Percentiles rank a stretch among this genome's conserved stretches.
These are phyloP conservation scores for Rotaria magnacalcarata DNA, from an alignment of 2,888 invertebrate genomes.

Conservation along the genomic window DNA sequence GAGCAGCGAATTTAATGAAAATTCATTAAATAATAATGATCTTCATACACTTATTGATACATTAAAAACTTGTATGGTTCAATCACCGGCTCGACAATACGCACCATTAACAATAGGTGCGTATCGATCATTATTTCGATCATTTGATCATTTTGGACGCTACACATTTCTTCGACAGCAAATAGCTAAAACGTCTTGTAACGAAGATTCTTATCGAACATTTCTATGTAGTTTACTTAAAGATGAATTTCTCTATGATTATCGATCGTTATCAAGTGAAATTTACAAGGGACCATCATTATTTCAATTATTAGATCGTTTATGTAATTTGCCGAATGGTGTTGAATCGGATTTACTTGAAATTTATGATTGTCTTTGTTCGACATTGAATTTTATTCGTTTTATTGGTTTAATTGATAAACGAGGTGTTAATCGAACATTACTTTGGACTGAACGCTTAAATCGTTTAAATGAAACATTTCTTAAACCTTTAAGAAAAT, in stretches of 20 bases:
- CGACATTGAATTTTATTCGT: neutral
- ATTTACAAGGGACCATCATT: neutral
- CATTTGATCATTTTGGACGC: neutral
- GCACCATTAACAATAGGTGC: neutral
- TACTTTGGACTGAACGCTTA: neutral
- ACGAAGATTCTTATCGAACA: constrained; percentile 7
- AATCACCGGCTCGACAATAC: neutral
- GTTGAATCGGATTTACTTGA: neutral
- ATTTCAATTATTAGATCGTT: neutral
- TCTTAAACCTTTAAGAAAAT: neutral
- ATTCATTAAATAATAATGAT: neutral
- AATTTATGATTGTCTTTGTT: constrained; percentile 21
- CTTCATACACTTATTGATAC: neutral
- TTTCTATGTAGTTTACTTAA: neutral
- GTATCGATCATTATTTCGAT: neutral
- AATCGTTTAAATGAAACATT: neutral
- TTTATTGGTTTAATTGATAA: constrained; percentile 25
- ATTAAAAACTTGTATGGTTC: neutral
- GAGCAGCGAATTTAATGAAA: neutral
- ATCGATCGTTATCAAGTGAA: neutral
- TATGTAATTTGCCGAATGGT: neutral
- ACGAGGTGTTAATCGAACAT: neutral
- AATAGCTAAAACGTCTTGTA: neutral
- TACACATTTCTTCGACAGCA: neutral
- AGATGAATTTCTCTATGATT: neutral